Evolutionary conservation across 2,113 vertebrate genomes (phyloP), one percentile per base, ranked within the genome.

Genomic region (Copsychus sechellarum): DNA sequence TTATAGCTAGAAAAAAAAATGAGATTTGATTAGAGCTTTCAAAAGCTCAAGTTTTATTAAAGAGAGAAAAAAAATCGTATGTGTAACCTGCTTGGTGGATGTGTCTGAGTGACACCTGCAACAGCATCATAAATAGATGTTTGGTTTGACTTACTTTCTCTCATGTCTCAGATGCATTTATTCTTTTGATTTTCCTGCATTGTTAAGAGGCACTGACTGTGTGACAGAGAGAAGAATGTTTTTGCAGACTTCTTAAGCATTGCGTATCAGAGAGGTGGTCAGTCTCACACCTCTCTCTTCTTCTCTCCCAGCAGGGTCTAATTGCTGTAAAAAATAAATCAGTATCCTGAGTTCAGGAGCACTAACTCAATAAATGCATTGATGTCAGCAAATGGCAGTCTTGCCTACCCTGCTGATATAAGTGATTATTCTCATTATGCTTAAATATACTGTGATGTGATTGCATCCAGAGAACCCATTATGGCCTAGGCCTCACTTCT

Each of bases 261-360:
- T 43, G 34, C 71, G 83, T 29, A 38, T 92, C 82, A 79, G 43
- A 62, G 50, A 77, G 60, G 23, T 93, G 92, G 91, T 91, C 92
- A 93, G 18, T 80, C 88, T 87, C 54, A 50, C 77, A 74, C 73
- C 62, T 69, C 36, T 72, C 69, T 73, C 67, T 38, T 58, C 16
- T 61, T 51, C 25, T 80, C 50, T 88, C 91, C 69, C 62, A 42
- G 72, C 45, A 11, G 65, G 86, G 22, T 88, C 74, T 94, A 95
- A 95, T 88, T 71, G 81, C 40, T 93, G 31, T 81, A 81, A 93
- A 86, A 96, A 95, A 81, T 60, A 93, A 93, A 93, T 92, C 24
- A 86, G 82, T 45, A 11, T 43, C 60, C 64, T 15, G 80, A 93
- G 60, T 81, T 92, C 79, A 88, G 81, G 79, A 86, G 36, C 79